Percentiles rank a stretch among this genome's conserved stretches.
Evolutionary conservation across 1,140 invertebrate species (phyloP).

Genomic region (Agrilus planipennis): DNA sequence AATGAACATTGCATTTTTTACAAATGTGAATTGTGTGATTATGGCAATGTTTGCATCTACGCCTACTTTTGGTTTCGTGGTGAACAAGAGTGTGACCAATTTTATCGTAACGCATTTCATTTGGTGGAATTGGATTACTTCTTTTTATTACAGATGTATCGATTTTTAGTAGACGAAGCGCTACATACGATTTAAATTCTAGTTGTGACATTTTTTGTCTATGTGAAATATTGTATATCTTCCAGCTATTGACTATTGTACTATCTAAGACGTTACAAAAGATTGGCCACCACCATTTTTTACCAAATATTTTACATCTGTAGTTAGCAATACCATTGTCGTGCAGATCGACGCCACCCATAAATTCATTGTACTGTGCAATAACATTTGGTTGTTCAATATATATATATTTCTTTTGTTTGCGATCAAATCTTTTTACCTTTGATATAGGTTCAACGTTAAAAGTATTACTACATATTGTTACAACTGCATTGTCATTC

Average conservation of each 20-base stretch:
- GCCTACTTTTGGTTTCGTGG: no score
- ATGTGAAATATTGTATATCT: constrained; percentile 14
- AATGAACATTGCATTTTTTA: no score
- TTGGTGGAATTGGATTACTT: no score
- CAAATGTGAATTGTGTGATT: no score
- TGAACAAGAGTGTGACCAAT: no score
- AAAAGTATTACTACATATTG: no score
- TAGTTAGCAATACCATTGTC: constrained; percentile 25
- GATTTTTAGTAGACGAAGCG: constrained; percentile 8
- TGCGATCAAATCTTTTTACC: constrained; percentile 17
- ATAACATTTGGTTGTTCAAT: constrained; percentile 13
- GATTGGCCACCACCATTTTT: constrained; percentile 29
- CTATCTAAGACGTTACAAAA: constrained; percentile 20
- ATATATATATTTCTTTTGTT: constrained; percentile 12
- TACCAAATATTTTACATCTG: constrained; percentile 17
- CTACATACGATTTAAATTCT: constrained; percentile 16
- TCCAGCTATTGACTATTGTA: constrained; percentile 20
- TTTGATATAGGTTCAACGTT: no score
- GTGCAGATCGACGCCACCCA: constrained; percentile 23
- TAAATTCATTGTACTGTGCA: constrained; percentile 21
- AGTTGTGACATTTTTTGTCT: constrained; percentile 15
- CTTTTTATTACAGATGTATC: no score
- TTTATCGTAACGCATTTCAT: no score
- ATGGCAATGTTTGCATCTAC: no score
- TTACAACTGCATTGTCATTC: constrained; percentile 1